phyloP scores from a whole-genome alignment of 1,140 invertebrate genomes.

The Drosophila grimshawi region DNA sequence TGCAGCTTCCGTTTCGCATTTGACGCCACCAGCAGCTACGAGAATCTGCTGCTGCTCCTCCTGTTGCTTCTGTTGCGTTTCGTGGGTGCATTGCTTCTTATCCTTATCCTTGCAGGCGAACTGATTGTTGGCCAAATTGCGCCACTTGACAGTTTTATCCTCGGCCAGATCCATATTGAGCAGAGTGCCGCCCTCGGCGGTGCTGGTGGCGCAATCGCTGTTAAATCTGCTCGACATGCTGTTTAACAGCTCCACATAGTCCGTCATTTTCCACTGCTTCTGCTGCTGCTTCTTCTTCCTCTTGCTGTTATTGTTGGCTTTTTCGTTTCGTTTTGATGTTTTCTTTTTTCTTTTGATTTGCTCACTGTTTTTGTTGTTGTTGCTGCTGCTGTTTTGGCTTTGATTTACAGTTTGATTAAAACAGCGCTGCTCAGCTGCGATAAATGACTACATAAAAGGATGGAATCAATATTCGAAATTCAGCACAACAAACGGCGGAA shows the following conservation, averaged over 20 bases:
- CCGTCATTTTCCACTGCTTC: conserved; percentile 62
- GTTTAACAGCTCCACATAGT: conserved; percentile 72
- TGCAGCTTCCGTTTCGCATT: conserved; percentile 51
- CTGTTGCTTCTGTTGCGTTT: conserved; percentile 26
- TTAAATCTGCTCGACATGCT: conserved; percentile 80
- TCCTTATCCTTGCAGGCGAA: conserved; percentile 83
- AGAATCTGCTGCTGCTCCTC: conserved; percentile 10
- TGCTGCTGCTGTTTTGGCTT: neutral
- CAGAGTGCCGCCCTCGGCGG: conserved; percentile 70
- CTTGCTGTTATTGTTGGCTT: neutral
- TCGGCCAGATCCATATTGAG: conserved; percentile 76
- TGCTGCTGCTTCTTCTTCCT: neutral
- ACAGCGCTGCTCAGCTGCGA: conserved; percentile 30
- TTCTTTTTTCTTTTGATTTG: conserved; percentile 16
- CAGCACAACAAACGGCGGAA: conserved; percentile 23
- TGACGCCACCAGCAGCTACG: conserved; percentile 52
- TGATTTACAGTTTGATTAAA: conserved; percentile 18
- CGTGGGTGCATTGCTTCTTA: conserved; percentile 49
- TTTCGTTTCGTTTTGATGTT: conserved; percentile 1
- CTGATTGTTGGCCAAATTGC: conserved; percentile 81
- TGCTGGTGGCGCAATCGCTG: conserved; percentile 73
- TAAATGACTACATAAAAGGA: conserved; percentile 13
- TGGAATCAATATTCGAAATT: conserved; percentile 42
- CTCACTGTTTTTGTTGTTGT: neutral
- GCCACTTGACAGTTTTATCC: conserved; percentile 83